Conservation (phyloP, 2,888 invertebrate species). For the Petrophora chlorosata region DNA sequence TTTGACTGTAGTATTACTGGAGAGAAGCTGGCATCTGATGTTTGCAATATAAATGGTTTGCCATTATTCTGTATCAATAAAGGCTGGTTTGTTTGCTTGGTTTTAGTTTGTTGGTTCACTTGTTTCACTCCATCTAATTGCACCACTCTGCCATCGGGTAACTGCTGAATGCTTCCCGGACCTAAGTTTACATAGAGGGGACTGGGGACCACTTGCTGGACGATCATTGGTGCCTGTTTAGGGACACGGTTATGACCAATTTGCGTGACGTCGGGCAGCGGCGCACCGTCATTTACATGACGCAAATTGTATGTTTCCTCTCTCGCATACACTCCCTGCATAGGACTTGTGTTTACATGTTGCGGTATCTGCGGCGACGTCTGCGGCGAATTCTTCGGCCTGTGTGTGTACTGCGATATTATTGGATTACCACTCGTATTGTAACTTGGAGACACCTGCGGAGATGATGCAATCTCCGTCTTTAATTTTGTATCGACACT, state of each 20-base stretch:
- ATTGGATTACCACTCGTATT: constrained; percentile 66
- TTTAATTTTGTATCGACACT: constrained; percentile 62
- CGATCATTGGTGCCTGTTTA: constrained; percentile 64
- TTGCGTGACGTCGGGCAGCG: constrained; percentile 62
- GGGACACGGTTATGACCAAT: constrained; percentile 52
- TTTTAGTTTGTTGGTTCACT: constrained; percentile 52
- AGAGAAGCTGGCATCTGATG: constrained; percentile 71
- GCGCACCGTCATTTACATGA: constrained; percentile 47
- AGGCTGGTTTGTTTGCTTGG: constrained; percentile 56
- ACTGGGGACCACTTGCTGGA: constrained; percentile 72
- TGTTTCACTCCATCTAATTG: constrained; percentile 60
- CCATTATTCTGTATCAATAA: constrained; percentile 67
- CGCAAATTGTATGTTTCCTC: constrained; percentile 64
- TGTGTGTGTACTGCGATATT: constrained; percentile 67
- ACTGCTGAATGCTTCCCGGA: constrained; percentile 61
- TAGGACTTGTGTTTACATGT: constrained; percentile 59
- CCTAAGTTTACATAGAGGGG: constrained; percentile 72
- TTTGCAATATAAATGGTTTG: constrained; percentile 74
- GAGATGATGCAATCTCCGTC: constrained; percentile 51
- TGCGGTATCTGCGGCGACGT: constrained; percentile 34
- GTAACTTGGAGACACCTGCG: constrained; percentile 63
- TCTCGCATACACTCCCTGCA: constrained; percentile 57
- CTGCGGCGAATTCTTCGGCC: constrained; percentile 36
- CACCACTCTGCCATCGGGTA: constrained; percentile 59
- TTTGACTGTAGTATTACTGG: constrained; percentile 87